A percentile compares a stretch with the other conserved stretches of the same genome.
Evolutionary conservation across 1,140 invertebrate species (phyloP).

Genomic region (Hycleus phaleratus): DNA sequence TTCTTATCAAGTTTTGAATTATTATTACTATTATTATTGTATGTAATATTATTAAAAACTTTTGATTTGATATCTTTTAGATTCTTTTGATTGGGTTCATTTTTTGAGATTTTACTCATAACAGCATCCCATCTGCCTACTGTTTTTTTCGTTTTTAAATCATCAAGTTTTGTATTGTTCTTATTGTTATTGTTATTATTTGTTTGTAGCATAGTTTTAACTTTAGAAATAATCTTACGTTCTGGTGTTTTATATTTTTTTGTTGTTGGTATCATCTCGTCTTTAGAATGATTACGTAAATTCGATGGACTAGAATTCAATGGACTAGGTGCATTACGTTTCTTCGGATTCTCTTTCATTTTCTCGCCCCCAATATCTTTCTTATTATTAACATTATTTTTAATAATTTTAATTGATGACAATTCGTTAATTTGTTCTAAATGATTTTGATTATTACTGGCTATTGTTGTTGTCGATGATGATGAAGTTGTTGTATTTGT

Average conservation of each 20-base stretch:
- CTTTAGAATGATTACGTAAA: slow-evolving; percentile 41
- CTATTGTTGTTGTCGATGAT: slow-evolving; percentile 34
- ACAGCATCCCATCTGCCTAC: slow-evolving; percentile 67
- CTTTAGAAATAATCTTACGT: slow-evolving; percentile 62
- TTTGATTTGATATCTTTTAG: slow-evolving; percentile 77
- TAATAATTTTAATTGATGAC: too few relatives aligned
- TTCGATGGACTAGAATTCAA: slow-evolving; percentile 27
- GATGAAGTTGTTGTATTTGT: too few relatives aligned
- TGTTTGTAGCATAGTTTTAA: slow-evolving; percentile 56
- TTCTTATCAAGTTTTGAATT: neutral
- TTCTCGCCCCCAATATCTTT: slow-evolving; percentile 15
- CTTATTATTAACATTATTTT: slow-evolving; percentile 9
- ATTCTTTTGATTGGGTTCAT: slow-evolving; percentile 55
- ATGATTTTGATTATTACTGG: slow-evolving; percentile 40
- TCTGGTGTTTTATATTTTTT: slow-evolving; percentile 73
- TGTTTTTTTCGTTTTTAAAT: slow-evolving; percentile 32
- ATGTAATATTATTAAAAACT: slow-evolving; percentile 44
- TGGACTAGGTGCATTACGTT: slow-evolving; percentile 27
- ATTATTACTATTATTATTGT: slow-evolving; percentile 2
- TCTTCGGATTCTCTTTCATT: slow-evolving; percentile 15
- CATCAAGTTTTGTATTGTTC: slow-evolving; percentile 18
- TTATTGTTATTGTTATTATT: slow-evolving; percentile 27
- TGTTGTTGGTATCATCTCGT: slow-evolving; percentile 40
- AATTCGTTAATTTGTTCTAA: neutral
- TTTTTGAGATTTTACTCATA: slow-evolving; percentile 71